Evolutionary conservation across 1,140 invertebrate species (phyloP).

Genomic region (Dendrolimus kikuchii): DNA sequence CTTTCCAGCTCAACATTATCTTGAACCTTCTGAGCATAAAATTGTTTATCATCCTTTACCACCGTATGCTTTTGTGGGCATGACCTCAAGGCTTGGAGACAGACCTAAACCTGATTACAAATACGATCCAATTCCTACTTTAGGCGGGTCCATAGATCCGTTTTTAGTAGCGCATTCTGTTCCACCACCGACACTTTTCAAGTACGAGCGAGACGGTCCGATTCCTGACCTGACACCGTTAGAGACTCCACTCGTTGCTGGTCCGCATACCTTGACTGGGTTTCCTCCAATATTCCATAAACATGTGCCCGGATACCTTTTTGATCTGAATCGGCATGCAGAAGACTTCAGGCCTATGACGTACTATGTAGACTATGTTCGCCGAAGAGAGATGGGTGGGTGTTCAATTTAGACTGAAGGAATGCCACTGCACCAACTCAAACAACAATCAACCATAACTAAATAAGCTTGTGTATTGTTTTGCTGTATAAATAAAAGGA

Average conservation of each 20-base stretch:
- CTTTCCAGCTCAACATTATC: constrained; percentile 59
- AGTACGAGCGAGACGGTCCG: constrained; percentile 55
- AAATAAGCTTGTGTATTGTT: constrained; percentile 16
- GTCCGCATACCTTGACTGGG: constrained; percentile 51
- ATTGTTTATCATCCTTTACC: constrained; percentile 50
- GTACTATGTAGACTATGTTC: constrained; percentile 67
- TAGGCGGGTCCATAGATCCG: constrained; percentile 55
- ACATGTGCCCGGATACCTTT: constrained; percentile 61
- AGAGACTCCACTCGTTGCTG: constrained; percentile 39
- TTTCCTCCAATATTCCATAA: constrained; percentile 64
- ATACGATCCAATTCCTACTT: constrained; percentile 51
- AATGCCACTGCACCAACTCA: constrained; percentile 21
- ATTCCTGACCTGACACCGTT: constrained; percentile 51
- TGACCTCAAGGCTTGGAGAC: constrained; percentile 53
- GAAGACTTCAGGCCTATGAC: constrained; percentile 63
- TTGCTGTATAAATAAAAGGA: constrained; percentile 21
- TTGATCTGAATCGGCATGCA: constrained; percentile 53
- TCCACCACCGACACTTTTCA: constrained; percentile 51
- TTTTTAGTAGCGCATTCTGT: constrained; percentile 37
- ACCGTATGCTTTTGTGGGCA: constrained; percentile 53
- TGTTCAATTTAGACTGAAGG: constrained; percentile 65
- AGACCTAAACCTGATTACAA: constrained; percentile 54
- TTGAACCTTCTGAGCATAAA: constrained; percentile 44
- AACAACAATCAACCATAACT: constrained; percentile 7
- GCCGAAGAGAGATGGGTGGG: constrained; percentile 66